These are phyloP conservation scores for Tipula vernalis DNA, from an alignment of 2,888 invertebrate genomes.

Conservation along the genomic window DNA sequence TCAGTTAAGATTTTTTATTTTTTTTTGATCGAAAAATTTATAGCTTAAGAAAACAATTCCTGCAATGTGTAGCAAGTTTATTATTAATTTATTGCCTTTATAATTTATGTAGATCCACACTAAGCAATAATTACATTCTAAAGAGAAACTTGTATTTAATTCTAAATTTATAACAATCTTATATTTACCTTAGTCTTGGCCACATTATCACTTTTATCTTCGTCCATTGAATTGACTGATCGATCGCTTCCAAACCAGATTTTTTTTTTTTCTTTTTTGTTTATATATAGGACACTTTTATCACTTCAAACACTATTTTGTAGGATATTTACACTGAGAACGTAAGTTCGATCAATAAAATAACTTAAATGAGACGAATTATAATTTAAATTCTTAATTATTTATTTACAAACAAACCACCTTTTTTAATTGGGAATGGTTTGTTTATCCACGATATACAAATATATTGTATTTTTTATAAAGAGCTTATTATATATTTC, in stretches of 20 bases:
- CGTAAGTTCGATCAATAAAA: neutral
- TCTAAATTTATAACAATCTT: neutral
- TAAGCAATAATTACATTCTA: neutral
- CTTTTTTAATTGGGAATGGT: neutral
- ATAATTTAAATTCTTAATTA: neutral
- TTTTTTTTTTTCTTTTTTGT: neutral
- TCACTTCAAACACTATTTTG: neutral
- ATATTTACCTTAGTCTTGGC: neutral
- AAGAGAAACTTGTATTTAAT: neutral
- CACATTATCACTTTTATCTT: neutral
- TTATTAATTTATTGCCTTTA: neutral
- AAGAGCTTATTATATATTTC: neutral
- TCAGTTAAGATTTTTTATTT: neutral
- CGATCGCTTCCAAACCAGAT: neutral
- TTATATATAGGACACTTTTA: neutral
- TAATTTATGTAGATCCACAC: neutral
- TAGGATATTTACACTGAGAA: neutral
- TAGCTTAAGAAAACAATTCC: neutral
- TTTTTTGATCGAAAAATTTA: neutral
- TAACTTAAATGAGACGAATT: neutral
- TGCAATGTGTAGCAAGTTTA: neutral
- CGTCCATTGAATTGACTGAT: neutral
- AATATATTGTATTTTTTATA: neutral
- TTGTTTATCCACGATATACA: neutral
- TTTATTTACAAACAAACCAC: neutral